Evolutionary conservation across 2,888 invertebrate genomes (phyloP), one percentile per base, ranked within the genome.

Genomic region (Drepana falcataria): DNA sequence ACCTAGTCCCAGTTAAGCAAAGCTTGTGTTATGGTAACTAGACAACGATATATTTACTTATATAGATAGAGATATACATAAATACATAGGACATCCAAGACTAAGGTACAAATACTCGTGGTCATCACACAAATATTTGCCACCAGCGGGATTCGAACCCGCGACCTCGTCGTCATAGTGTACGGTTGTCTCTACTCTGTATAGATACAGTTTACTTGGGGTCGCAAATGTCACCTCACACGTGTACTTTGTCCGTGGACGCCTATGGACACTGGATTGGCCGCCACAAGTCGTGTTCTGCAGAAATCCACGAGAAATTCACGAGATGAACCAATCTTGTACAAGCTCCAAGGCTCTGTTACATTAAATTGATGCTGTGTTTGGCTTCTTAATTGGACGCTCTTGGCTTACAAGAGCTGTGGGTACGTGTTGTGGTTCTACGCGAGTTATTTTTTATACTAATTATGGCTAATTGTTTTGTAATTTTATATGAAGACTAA

Each of bases 341-440:
- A 69, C 70, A 63, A 55, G 51, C 51, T 51, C 69, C 74, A 74
- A 75, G 83, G 79, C 82, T 82, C 81, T 86, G 86, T 87, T 80
- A 77, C 79, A 83, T 74, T 83, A 85, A 85, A 88, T 87, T 84
- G 87, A 83, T 75, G 73, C 71, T 69, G 74, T 75, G 76, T 75
- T 74, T 74, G 73, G 71, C 69, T 79, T 79, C 81, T 81, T 81
- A 79, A 81, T 80, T 81, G 80, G 75, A 73, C 69, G 66, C 66
- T 69, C 73, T 73, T 69, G 68, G 67, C 63, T 70, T 69, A 68
- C 69, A 64, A 51, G 55, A 37, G 7, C 9, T 21, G 21, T 21
- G 21, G 21, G 35, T 51, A 40, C 40, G 37, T 40, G 49, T 35
- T 40, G 49, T 41, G 41, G 7, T 6, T 44, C 3, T 6, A 9